Conservation (phyloP, 2,888 invertebrate genomes). For the Hypomecis punctinalis region DNA sequence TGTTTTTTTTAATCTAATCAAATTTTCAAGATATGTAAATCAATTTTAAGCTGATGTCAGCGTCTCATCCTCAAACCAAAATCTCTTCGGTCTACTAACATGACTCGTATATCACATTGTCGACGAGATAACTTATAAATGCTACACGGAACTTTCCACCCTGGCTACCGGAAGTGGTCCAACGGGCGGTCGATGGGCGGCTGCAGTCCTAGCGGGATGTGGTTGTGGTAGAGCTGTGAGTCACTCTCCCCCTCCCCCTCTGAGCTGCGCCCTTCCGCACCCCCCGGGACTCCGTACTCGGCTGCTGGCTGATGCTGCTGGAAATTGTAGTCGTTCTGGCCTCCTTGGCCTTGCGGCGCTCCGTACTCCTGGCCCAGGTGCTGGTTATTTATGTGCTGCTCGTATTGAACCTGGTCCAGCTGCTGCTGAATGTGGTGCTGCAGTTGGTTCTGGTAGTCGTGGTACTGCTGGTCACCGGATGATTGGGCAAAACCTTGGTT, state of each 20-base stretch:
- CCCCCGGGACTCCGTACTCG: slow-evolving; percentile 69
- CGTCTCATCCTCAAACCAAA: neutral
- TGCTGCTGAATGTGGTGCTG: slow-evolving; percentile 77
- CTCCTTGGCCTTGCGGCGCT: slow-evolving; percentile 42
- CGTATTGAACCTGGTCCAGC: slow-evolving; percentile 68
- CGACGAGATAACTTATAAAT: slow-evolving; percentile 43
- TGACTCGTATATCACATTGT: slow-evolving; percentile 50
- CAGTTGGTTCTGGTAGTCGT: slow-evolving; percentile 69
- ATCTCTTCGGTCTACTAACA: slow-evolving; percentile 13
- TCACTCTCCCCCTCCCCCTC: slow-evolving; percentile 53
- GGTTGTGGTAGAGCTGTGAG: slow-evolving; percentile 69
- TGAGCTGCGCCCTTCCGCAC: slow-evolving; percentile 73
- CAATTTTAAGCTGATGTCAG: neutral
- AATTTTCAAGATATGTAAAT: too few relatives aligned
- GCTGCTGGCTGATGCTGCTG: slow-evolving; percentile 50
- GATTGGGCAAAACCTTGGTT: slow-evolving; percentile 76
- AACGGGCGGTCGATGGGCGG: slow-evolving; percentile 76
- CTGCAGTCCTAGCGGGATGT: slow-evolving; percentile 76
- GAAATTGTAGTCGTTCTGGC: slow-evolving; percentile 47
- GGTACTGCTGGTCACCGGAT: slow-evolving; percentile 65
- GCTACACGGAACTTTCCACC: slow-evolving; percentile 11
- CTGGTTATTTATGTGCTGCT: slow-evolving; percentile 57
- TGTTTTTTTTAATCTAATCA: too few relatives aligned
- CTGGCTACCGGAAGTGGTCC: slow-evolving; percentile 73
- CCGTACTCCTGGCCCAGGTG: slow-evolving; percentile 50